Conservation (phyloP, 2,797 vertebrate genomes). For the Tadarida brasiliensis region DNA sequence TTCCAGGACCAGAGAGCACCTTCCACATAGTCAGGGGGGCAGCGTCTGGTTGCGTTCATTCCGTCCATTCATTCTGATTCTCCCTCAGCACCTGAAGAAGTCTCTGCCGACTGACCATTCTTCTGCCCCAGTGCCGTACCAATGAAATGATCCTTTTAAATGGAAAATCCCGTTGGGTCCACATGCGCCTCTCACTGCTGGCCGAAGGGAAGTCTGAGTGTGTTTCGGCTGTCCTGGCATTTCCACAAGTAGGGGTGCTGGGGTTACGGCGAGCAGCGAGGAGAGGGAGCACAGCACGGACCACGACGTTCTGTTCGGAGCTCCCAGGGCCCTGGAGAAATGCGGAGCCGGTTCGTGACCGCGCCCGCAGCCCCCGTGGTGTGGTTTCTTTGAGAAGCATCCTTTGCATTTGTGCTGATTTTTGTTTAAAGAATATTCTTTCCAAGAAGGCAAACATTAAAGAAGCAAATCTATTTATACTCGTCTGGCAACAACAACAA, state of each 20-base stretch:
- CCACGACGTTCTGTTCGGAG: neutral
- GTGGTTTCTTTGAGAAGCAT: constrained; percentile 50
- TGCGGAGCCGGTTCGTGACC: neutral
- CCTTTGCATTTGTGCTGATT: constrained; percentile 66
- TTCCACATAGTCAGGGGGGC: neutral
- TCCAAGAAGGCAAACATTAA: constrained; percentile 57
- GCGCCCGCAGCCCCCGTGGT: neutral
- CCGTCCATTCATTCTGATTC: neutral
- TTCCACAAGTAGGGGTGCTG: constrained; percentile 14
- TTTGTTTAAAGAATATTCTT: constrained; percentile 73
- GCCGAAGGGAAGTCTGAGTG: neutral
- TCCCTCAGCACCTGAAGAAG: neutral
- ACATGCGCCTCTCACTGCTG: neutral
- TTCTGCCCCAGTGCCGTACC: neutral
- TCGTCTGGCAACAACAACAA: constrained; percentile 47
- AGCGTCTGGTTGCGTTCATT: neutral
- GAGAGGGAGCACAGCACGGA: neutral
- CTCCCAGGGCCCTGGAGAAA: neutral
- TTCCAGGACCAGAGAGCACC: neutral
- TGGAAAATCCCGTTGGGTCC: neutral
- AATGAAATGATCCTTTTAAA: constrained; percentile 13
- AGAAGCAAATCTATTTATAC: constrained; percentile 72
- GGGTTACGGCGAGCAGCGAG: neutral
- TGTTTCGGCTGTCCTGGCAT: neutral
- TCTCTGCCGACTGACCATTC: neutral